Evolutionary conservation across 2,797 vertebrate species (phyloP).

Genomic region (Gallinago nigripennis): DNA sequence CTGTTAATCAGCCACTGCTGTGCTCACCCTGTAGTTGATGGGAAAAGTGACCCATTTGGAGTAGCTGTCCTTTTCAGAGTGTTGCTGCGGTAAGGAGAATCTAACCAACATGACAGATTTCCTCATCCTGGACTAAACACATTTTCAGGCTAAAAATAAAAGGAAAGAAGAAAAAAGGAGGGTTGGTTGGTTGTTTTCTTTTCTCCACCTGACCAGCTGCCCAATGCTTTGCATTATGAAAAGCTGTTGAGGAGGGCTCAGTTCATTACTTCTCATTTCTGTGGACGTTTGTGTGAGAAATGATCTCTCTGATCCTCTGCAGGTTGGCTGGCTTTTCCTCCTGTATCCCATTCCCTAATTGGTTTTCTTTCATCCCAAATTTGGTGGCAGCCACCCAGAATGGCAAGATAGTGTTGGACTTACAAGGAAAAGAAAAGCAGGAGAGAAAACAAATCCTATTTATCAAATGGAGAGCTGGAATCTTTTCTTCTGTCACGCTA

Average conservation of each 20-base stretch:
- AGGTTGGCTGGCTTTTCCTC: neutral
- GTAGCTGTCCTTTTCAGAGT: neutral
- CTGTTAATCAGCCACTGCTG: neutral
- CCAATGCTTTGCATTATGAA: neutral
- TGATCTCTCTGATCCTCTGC: neutral
- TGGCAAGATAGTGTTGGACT: neutral
- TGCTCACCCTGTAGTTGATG: neutral
- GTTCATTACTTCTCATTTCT: conserved; percentile 46
- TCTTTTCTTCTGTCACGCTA: neutral
- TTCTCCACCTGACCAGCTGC: conserved; percentile 7
- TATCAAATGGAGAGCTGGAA: neutral
- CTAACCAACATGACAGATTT: conserved; percentile 13
- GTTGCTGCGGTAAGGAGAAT: neutral
- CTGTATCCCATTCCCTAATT: neutral
- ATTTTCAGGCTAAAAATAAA: conserved; percentile 18
- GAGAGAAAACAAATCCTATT: neutral
- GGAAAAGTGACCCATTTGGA: conserved; percentile 31
- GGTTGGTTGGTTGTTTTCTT: neutral
- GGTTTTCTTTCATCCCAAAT: neutral
- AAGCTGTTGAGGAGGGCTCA: neutral
- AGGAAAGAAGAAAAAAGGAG: neutral
- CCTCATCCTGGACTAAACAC: neutral
- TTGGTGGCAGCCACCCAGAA: neutral
- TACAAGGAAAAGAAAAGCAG: neutral
- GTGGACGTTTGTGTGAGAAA: neutral